A percentile compares a stretch with the other conserved stretches of the same genome.
These are phyloP conservation scores for Bubo bubo DNA, from an alignment of 2,113 vertebrate genomes.

Conservation along the genomic window DNA sequence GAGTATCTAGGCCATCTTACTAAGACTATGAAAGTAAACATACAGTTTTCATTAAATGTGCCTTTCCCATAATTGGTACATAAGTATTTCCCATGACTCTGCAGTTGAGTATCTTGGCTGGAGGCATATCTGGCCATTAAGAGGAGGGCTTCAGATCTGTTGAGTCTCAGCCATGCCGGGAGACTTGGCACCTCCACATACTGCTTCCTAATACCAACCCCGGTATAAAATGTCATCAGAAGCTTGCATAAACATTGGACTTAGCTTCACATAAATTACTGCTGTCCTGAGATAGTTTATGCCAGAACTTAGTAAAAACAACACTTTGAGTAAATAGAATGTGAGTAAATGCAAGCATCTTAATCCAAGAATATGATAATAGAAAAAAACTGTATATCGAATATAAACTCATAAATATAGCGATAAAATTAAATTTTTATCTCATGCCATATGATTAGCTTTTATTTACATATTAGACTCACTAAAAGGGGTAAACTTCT, in stretches of 20 bases:
- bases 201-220: constrained; percentile 81
- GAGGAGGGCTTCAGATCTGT: constrained; percentile 75
- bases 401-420: constrained; percentile 72
- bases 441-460: constrained; percentile 32
- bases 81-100: constrained; percentile 82
- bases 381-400: constrained; percentile 60
- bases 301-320: constrained; percentile 82
- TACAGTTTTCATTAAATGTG: constrained; percentile 77
- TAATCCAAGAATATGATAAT: constrained; percentile 74
- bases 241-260: constrained; percentile 84
- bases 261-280: constrained; percentile 84
- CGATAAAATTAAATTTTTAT: constrained; percentile 62
- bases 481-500: constrained; percentile 20
- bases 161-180: constrained; percentile 74
- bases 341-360: constrained; percentile 71
- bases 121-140: constrained; percentile 77
- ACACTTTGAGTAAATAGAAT: constrained; percentile 79
- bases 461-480: constrained; percentile 42
- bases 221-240: constrained; percentile 82
- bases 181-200: constrained; percentile 78
- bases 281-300: constrained; percentile 76
- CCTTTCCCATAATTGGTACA: constrained; percentile 76
- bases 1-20: constrained; percentile 69
- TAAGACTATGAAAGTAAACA: constrained; percentile 75
- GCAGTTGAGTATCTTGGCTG: constrained; percentile 77